Evolutionary conservation across 2,888 invertebrate genomes (phyloP).

Genomic region (Idaea dimidiata): DNA sequence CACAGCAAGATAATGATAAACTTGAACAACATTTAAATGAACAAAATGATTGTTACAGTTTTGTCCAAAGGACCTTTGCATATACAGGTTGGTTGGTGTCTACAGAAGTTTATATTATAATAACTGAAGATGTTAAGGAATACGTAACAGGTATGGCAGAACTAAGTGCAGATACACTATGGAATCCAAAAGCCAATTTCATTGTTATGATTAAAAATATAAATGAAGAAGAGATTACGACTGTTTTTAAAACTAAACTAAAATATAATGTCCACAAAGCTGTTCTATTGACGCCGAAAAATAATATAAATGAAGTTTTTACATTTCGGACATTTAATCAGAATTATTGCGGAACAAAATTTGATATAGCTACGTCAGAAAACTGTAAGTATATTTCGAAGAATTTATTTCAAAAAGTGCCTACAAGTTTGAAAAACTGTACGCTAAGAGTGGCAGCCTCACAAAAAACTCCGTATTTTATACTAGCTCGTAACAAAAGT

Average conservation of each 20-base stretch:
- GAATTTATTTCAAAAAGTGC: conserved; percentile 28
- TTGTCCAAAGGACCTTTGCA: conserved; percentile 35
- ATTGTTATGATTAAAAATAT: conserved; percentile 36
- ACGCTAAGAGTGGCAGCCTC: conserved; percentile 40
- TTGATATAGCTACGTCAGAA: conserved; percentile 34
- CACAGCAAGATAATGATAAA: conserved; percentile 24
- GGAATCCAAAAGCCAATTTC: conserved; percentile 52
- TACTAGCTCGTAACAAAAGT: conserved; percentile 36
- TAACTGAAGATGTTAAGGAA: conserved; percentile 30
- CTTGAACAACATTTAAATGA: conserved; percentile 31
- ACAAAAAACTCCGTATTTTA: conserved; percentile 43
- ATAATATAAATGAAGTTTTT: conserved; percentile 27
- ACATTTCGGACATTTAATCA: conserved; percentile 47
- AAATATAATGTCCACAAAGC: conserved; percentile 42
- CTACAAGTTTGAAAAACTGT: conserved; percentile 39
- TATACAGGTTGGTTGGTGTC: conserved; percentile 34
- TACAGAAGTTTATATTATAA: conserved; percentile 46
- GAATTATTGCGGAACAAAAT: conserved; percentile 41
- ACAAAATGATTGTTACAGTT: conserved; percentile 34
- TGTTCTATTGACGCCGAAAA: conserved; percentile 34
- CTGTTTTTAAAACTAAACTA: conserved; percentile 37
- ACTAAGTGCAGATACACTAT: conserved; percentile 43
- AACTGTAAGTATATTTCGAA: conserved; percentile 32
- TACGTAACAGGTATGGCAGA: conserved; percentile 34
- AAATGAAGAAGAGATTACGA: conserved; percentile 24